Evolutionary conservation across 2,888 invertebrate species (phyloP).

Genomic region (Plagiodera versicolora): DNA sequence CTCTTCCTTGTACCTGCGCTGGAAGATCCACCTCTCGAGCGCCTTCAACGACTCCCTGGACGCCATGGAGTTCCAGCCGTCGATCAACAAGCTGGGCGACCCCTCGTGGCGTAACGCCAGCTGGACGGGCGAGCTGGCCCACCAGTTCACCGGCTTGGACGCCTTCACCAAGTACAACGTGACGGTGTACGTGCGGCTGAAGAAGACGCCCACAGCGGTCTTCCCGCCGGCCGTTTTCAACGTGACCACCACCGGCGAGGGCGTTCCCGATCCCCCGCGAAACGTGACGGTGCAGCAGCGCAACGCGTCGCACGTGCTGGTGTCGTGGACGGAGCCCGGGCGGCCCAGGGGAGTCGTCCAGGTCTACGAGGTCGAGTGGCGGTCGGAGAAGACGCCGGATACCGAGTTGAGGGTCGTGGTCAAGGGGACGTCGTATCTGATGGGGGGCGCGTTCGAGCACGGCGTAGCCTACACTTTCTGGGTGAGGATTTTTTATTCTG

Average conservation of each 20-base stretch:
- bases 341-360: conserved; percentile 65
- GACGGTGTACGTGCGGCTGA: conserved; percentile 67
- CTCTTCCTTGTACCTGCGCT: conserved; percentile 13
- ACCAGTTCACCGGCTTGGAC: conserved; percentile 64
- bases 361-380: conserved; percentile 67
- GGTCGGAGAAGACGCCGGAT: conserved; percentile 64
- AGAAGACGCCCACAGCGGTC: conserved; percentile 40
- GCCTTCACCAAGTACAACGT: conserved; percentile 78
- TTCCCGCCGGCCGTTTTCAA: conserved; percentile 61
- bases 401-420: conserved; percentile 53
- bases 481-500: conserved; percentile 56
- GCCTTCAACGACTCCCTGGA: conserved; percentile 50
- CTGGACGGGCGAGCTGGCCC: conserved; percentile 66
- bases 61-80: conserved; percentile 73
- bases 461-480: conserved; percentile 70
- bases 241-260: conserved; percentile 66
- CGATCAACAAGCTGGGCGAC: conserved; percentile 59
- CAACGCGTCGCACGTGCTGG: conserved; percentile 65
- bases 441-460: conserved; percentile 61
- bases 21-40: conserved; percentile 39
- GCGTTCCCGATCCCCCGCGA: conserved; percentile 70
- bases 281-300: conserved; percentile 66
- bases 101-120: conserved; percentile 61
- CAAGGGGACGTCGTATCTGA: conserved; percentile 57
- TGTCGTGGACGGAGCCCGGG: conserved; percentile 71